A percentile compares a stretch with the other conserved stretches of the same genome.
Conservation (phyloP, 2,113 vertebrate genomes). For the Forbesichthys papilliferus region DNA sequence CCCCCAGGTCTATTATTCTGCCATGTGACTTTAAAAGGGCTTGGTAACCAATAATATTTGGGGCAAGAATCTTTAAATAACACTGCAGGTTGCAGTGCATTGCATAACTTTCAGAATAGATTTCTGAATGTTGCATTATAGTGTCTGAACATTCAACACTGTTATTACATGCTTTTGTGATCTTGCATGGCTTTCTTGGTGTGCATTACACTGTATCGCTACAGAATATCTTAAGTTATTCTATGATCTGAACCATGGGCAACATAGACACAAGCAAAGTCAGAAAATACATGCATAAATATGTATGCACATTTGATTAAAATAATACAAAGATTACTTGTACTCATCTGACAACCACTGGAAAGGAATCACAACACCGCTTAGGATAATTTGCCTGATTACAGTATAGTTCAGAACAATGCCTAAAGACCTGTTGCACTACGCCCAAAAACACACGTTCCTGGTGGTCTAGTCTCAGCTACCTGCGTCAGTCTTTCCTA, state of each 20-base stretch:
- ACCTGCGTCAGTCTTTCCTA: no score
- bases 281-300: conserved; percentile 26
- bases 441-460: no score
- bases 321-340: no score
- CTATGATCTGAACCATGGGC: conserved; percentile 36
- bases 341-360: no score
- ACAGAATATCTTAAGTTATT: conserved; percentile 47
- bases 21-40: background rate
- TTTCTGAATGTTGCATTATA: no score
- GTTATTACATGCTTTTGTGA: conserved; percentile 30
- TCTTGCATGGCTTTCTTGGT: conserved; percentile 40
- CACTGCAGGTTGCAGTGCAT: conserved; percentile 7
- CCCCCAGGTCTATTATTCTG: background rate
- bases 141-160: no score
- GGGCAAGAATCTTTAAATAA: background rate
- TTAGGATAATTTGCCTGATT: no score
- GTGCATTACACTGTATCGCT: conserved; percentile 34
- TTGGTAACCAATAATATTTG: background rate
- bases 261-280: conserved; percentile 29
- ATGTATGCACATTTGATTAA: no score
- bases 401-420: no score
- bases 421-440: no score
- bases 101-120: conserved; percentile 25
- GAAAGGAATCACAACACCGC: no score
- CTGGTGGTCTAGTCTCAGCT: no score